These are phyloP conservation scores for Asbolus verrucosus DNA, from an alignment of 1,140 invertebrate species.

Conservation along the genomic window DNA sequence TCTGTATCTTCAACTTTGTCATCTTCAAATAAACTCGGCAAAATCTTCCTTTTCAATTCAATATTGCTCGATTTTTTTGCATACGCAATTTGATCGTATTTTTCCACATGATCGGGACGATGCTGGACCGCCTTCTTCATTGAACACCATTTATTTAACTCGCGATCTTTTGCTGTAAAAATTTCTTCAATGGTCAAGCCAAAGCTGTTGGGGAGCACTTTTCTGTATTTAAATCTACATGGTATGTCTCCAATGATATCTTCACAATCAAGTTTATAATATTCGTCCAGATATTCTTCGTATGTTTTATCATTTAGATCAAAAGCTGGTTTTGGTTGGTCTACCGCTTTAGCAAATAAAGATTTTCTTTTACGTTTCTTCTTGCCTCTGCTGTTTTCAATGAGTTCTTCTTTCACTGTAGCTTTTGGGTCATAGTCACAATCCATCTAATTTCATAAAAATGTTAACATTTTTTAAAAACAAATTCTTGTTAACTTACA, in stretches of 20 bases:
- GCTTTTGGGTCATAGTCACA: conserved; percentile 81
- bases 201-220: conserved; percentile 90
- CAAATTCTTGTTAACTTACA: conserved; percentile 67
- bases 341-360: conserved; percentile 79
- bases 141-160: conserved; percentile 95
- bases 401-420: conserved; percentile 69
- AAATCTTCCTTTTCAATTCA: conserved; percentile 82
- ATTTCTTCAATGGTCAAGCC: conserved; percentile 95
- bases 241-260: conserved; percentile 92
- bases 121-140: conserved; percentile 90
- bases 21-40: conserved; percentile 80
- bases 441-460: conserved; percentile 80
- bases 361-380: conserved; percentile 74
- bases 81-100: conserved; percentile 82
- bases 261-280: conserved; percentile 94
- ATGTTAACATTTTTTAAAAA: conserved; percentile 47
- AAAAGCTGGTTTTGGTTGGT: conserved; percentile 81
- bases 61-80: conserved; percentile 79
- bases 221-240: conserved; percentile 93
- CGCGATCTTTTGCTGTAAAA: conserved; percentile 88
- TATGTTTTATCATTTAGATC: conserved; percentile 85
- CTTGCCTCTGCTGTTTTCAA: conserved; percentile 70
- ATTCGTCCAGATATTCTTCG: conserved; percentile 92
- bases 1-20: conserved; percentile 45
- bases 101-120: conserved; percentile 82